Percentiles rank a stretch among this genome's conserved stretches.
Evolutionary conservation across 2,797 vertebrate species (phyloP).

Genomic region (Schizothorax lantsangensis): DNA sequence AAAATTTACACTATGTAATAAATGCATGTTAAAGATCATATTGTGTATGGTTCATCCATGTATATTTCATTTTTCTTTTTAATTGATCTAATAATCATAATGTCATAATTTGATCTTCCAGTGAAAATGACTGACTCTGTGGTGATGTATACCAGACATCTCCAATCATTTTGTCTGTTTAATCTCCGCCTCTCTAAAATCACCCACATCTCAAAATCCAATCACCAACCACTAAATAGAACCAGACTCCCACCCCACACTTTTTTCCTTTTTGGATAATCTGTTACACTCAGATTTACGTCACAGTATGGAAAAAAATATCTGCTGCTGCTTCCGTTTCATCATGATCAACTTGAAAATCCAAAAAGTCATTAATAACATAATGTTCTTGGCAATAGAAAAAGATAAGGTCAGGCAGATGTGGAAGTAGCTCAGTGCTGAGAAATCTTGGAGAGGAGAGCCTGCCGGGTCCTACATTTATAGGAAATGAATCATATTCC

Average conservation of each 20-base stretch:
- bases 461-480: constrained; percentile 16
- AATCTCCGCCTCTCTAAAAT: background rate
- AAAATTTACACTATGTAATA: background rate
- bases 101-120: background rate
- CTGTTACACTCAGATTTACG: background rate
- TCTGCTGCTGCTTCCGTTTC: background rate
- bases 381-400: background rate
- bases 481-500: constrained; percentile 81
- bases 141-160: background rate
- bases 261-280: background rate
- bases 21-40: background rate
- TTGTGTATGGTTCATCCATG: background rate
- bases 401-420: constrained; percentile 12
- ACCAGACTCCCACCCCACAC: background rate
- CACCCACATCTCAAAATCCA: constrained; percentile 9
- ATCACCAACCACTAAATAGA: background rate
- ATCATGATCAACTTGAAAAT: background rate
- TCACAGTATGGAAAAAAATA: background rate
- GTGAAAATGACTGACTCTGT: background rate
- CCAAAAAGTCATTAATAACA: constrained; percentile 1
- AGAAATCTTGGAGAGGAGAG: constrained; percentile 15
- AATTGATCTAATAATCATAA: background rate
- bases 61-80: background rate
- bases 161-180: background rate
- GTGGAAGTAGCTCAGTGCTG: constrained; percentile 4